Evolutionary conservation across 2,888 invertebrate species (phyloP), one percentile per base, ranked within the genome.

Genomic region (Portevinia maculata): DNA sequence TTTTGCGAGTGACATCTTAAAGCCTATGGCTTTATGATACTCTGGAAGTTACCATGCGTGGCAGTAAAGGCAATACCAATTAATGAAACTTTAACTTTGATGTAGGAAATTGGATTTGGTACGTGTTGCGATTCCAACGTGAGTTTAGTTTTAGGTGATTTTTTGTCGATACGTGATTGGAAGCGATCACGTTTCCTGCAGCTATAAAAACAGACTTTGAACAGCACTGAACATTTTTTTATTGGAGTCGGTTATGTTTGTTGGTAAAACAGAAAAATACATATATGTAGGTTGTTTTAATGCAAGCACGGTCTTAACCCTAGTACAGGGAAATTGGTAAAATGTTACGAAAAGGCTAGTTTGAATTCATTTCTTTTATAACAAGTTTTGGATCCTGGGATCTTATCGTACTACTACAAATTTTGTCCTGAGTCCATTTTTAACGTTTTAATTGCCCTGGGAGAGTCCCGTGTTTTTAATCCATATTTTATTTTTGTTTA

Each of bases 71-170:
- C 78, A 57, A 78, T 78, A 78, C 57, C 55, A 64, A 57, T 57
- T 78, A 74, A 79, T 73, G 74, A 39, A 79, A 79, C 46, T 67
- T 79, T 60, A 60, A 55, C 74, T 73, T 59, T 73, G 78, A 78
- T 78, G 73, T 50, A 67, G 74, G 59, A 79, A 79, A 79, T 79
- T 79, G 60, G 79, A 74, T 79, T 59, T 65, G 39, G 60, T 74
- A 79, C 79, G 79, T 79, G 74, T 55, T 59, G 46, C 53, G 39
- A 53, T 74, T 53, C 30, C 9, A 60, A 24, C 39, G 34, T 15
- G 32, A 19, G 50, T 17, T 19, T 46, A n/a, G 4, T 32, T 6
- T 64, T 41, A 21, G 44, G 65, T 60, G 21, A 57, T 1, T 59
- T 21, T 57, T 19, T 62, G 28, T 21, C 24, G 15, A 53, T 64